phyloP scores from a whole-genome alignment of 2,113 vertebrate species.

The Leptocoma aspasia region DNA sequence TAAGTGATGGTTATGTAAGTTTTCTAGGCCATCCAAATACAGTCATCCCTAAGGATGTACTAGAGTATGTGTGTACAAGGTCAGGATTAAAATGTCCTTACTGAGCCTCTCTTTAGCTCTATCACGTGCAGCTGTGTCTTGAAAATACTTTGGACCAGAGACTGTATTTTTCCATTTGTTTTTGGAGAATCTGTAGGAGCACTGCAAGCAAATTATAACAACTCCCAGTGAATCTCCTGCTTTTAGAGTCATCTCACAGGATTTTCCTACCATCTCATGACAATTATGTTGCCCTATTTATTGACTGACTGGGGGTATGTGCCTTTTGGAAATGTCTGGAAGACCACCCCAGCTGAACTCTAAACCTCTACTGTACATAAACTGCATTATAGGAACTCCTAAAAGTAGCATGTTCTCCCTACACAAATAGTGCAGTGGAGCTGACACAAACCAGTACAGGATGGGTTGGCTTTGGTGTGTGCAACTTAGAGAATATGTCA shows the following conservation, averaged over 20 bases:
- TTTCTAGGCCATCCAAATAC: conserved; percentile 43
- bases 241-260: not conserved
- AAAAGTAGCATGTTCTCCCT: not conserved
- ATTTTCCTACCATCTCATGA: not conserved
- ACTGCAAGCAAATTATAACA: not conserved
- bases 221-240: not conserved
- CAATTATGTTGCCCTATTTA: not conserved
- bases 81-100: conserved; percentile 33
- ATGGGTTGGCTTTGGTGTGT: not conserved
- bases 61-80: not conserved
- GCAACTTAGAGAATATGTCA: not conserved
- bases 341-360: not conserved
- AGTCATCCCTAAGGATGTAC: conserved; percentile 2
- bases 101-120: conserved; percentile 12
- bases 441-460: not conserved
- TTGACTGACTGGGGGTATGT: not conserved
- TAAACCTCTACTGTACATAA: not conserved
- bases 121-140: not conserved
- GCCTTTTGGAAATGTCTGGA: not conserved
- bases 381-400: not conserved
- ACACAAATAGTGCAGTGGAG: not conserved
- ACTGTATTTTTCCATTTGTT: conserved; percentile 36
- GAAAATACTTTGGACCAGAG: not conserved
- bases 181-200: not conserved
- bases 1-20: not conserved